A percentile compares a stretch with the other conserved stretches of the same genome.
These are phyloP conservation scores for Typhlomys cinereus DNA, from an alignment of 2,113 vertebrate species.

Conservation along the genomic window DNA sequence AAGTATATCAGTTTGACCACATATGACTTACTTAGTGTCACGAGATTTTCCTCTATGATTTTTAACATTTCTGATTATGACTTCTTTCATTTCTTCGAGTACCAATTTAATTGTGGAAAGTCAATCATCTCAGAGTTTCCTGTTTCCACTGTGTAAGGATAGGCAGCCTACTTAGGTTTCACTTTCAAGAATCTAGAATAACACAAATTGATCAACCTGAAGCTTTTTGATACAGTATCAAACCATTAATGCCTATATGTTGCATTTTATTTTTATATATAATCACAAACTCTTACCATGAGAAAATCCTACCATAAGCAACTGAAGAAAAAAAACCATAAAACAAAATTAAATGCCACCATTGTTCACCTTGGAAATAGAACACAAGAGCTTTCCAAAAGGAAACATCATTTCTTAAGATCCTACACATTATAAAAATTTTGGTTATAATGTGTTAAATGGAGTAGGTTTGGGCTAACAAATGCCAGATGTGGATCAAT, in stretches of 20 bases:
- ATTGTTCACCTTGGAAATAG: conserved; percentile 5
- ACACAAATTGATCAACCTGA: conserved; percentile 20
- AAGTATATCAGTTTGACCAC: neutral
- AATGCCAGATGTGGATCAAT: conserved; percentile 55
- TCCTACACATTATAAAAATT: conserved; percentile 20
- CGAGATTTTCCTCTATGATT: neutral
- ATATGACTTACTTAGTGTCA: neutral
- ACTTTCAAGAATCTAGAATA: neutral
- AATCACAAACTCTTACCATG: neutral
- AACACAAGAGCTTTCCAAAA: neutral
- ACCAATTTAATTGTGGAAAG: conserved; percentile 1
- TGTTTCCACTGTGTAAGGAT: conserved; percentile 6
- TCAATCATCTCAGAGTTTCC: conserved; percentile 37
- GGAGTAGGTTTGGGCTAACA: conserved; percentile 57
- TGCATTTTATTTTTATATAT: neutral
- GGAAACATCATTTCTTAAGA: conserved; percentile 3
- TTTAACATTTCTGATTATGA: conserved; percentile 23
- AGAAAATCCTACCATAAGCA: neutral
- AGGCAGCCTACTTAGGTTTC: neutral
- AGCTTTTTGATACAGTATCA: neutral
- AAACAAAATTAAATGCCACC: neutral
- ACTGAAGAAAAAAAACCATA: neutral
- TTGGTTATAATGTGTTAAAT: conserved; percentile 53
- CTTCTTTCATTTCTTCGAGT: neutral
- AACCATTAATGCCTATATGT: neutral